Conservation (phyloP, 2,888 invertebrate genomes). For the Onthophagus sagittarius region DNA sequence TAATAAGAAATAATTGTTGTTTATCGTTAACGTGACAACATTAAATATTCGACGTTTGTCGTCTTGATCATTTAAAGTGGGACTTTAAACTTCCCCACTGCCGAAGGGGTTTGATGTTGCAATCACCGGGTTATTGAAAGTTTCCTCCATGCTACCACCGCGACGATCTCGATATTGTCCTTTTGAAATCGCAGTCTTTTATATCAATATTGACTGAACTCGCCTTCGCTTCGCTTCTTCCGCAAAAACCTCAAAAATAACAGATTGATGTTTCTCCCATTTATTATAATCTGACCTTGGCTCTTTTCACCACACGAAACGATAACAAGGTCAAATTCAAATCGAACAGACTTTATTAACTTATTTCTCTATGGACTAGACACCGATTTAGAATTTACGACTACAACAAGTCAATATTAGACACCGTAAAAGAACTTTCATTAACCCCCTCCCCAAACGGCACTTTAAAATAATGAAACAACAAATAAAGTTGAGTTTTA, state of each 20-base stretch:
- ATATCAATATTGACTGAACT: background rate
- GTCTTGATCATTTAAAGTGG: slow-evolving; percentile 27
- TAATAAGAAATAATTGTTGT: slow-evolving; percentile 35
- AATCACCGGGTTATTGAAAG: background rate
- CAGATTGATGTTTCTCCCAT: background rate
- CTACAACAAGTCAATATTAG: background rate
- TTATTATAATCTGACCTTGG: background rate
- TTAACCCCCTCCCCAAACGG: background rate
- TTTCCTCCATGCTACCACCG: background rate
- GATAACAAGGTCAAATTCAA: background rate
- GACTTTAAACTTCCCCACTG: background rate
- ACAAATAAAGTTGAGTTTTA: too few species aligned
- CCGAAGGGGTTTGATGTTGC: background rate
- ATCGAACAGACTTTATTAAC: background rate
- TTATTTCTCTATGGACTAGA: background rate
- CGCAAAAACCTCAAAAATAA: background rate
- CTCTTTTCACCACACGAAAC: background rate
- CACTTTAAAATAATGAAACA: too few species aligned
- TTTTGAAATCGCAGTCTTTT: background rate
- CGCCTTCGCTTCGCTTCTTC: background rate
- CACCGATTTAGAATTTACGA: background rate
- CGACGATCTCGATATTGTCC: background rate
- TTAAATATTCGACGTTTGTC: slow-evolving; percentile 29
- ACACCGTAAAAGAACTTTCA: background rate
- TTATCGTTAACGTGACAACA: slow-evolving; percentile 29